phyloP scores from a whole-genome alignment of 2,113 vertebrate genomes.

The Zapus hudsonius region DNA sequence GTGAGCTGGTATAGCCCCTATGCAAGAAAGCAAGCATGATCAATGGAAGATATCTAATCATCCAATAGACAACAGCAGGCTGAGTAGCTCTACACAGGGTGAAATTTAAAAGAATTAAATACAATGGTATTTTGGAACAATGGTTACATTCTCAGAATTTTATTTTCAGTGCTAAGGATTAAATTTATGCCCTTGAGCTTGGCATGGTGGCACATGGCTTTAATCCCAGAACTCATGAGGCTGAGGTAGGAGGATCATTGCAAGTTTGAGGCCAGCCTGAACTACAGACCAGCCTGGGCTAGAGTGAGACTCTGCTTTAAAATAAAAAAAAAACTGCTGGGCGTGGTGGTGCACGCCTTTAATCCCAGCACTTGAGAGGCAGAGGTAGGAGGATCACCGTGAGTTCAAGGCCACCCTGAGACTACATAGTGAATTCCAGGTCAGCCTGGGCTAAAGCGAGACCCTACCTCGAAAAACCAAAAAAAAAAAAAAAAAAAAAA shows the following conservation, averaged over 20 bases:
- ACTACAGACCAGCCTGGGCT: neutral
- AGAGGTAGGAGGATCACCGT: neutral
- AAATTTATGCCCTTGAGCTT: neutral
- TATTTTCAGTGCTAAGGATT: neutral
- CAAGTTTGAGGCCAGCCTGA: neutral
- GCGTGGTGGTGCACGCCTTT: neutral
- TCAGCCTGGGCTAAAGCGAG: too few species aligned
- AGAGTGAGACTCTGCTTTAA: too few species aligned
- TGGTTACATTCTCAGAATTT: neutral
- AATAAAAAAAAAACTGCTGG: too few species aligned
- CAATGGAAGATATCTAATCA: neutral
- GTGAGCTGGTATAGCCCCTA: slow-evolving; percentile 72
- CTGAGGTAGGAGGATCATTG: neutral
- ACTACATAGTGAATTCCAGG: too few species aligned
- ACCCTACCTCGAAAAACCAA: too few species aligned
- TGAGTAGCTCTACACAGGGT: neutral
- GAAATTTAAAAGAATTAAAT: neutral
- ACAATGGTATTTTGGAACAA: neutral
- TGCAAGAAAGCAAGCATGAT: slow-evolving; percentile 64
- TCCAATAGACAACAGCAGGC: neutral
- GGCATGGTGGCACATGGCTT: neutral
- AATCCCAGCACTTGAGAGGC: neutral
- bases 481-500: too few species aligned
- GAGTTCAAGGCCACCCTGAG: neutral
- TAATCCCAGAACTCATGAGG: neutral